Evolutionary conservation across 2,113 vertebrate species (phyloP), one percentile per base, ranked within the genome.

Genomic region (Pheucticus melanocephalus): DNA sequence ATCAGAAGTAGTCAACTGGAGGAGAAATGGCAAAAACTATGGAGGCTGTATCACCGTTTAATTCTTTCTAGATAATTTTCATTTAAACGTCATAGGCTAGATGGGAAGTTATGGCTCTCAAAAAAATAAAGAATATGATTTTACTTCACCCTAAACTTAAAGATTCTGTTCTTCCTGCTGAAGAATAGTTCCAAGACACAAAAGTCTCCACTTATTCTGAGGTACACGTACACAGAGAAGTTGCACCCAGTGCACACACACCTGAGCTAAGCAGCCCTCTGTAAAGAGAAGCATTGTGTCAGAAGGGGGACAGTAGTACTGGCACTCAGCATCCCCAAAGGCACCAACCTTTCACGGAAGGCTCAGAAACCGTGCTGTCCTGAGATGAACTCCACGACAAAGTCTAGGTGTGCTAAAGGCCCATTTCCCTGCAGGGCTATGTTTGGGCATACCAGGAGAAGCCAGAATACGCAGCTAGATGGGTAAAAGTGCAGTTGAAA

Each of bases 371-470:
- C 5, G 2, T 9, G n/a, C 9, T 72, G 6, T 61, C n/a, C 44
- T 27, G 24, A 73, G 28, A 64, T 10, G 5, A 24, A 17, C 44
- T 44, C 68, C 42, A n/a, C 0, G 0, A 16, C 16, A 86, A 77
- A 60, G 13, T 40, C 48, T 30, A 33, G 22, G 9, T 44, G 11
- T 56, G 33, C 17, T 42, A 23, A 82, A 61, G 33, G 42, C 7
- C 5, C 33, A 20, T 9, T 60, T 25, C 7, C 50, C 7, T 63
- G 28, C n/a, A 77, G 56, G 33, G 5, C 30, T 73, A 0, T 42
- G 18, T 33, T 48, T 60, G 28, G 31, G 65, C 33, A 44, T 35
- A 35, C 6, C 30, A 59, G 27, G 18, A 84, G 17, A 63, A 33
- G 16, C 37, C 7, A 78, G 18, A 73, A 65, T 19, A 65, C 2